phyloP scores from a whole-genome alignment of 64 coral and sea anemone genomes.

The Cladopsammia gracilis region DNA sequence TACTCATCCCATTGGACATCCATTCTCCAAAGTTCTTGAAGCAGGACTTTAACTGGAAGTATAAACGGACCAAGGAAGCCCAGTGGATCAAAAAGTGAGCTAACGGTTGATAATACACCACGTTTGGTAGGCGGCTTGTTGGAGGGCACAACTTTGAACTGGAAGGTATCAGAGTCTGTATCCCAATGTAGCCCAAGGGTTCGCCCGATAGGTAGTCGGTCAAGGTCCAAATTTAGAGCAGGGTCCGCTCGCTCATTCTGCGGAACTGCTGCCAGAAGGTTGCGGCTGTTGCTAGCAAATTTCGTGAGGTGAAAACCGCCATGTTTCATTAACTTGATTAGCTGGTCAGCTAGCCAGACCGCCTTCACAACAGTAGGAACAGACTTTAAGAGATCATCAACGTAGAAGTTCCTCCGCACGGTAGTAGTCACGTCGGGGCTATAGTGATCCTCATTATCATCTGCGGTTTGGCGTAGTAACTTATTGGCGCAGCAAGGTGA shows the following conservation, averaged over 20 bases:
- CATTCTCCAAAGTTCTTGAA: slow-evolving; percentile 37
- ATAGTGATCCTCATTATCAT: slow-evolving; percentile 1
- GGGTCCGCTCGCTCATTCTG: background rate
- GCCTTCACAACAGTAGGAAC: background rate
- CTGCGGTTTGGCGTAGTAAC: background rate
- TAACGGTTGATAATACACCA: slow-evolving; percentile 19
- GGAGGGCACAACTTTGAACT: background rate
- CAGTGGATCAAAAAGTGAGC: slow-evolving; percentile 54
- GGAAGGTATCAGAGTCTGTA: slow-evolving; percentile 24
- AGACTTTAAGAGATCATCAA: background rate
- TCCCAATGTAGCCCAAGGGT: slow-evolving; percentile 60
- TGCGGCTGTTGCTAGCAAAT: slow-evolving; percentile 48
- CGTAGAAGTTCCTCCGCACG: background rate
- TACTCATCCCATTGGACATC: slow-evolving; percentile 43
- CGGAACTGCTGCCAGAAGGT: background rate
- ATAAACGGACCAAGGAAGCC: slow-evolving; percentile 43
- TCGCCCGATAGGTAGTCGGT: slow-evolving; percentile 7
- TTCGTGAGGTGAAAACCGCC: slow-evolving; percentile 29
- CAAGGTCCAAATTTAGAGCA: slow-evolving; percentile 9
- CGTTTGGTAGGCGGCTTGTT: slow-evolving; percentile 4
- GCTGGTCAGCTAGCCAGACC: background rate
- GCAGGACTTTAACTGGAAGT: slow-evolving; percentile 15
- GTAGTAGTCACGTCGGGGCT: background rate
- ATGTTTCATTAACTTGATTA: background rate
- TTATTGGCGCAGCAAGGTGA: slow-evolving; percentile 24